Evolutionary conservation across 2,888 invertebrate species (phyloP), one percentile per base, ranked within the genome.

Genomic region (Callimorpha dominula): DNA sequence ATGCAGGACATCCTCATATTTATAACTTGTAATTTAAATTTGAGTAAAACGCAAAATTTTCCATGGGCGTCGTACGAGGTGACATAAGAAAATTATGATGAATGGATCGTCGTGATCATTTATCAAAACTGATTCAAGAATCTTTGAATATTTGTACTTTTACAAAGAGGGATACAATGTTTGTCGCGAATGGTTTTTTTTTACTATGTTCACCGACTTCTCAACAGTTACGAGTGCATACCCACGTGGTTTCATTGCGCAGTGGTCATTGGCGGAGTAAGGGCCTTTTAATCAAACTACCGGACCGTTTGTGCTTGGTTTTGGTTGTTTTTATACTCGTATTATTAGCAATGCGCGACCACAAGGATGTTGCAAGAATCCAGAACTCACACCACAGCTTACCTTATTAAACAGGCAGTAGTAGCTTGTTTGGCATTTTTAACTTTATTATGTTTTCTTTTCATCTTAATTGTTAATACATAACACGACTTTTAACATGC

Each of bases 1-100:
- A 65, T 49, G 65, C 20, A 42, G 9, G 42, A 46, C 43, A 57
- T 68, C 31, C 12, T 43, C 15, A n/a, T 43, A 68, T n/a, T 20
- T 60, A 68, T 62, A 31, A 31, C 60, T 63, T 40, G 62, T 69
- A 69, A 62, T 69, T 69, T 49, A 63, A 46, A 62, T 69, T 50
- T 62, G 40, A 49, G 54, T 62, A 63, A n/a, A 69, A 15, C 46
- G 60, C 52, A 42, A 60, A 64, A 70, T 70, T 70, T 70, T 64
- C 70, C 70, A 52, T 12, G 42, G 40, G 70, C 11, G 20, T 64
- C 64, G 52, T 64, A 14, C 14, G 64, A 63, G 42, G 64, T 64
- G 70, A 70, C 70, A 43, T 52, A 64, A 70, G 52, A 52, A 70
- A 70, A 64, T 70, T 50, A 70, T 64, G 70, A 70, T 9, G 42